phyloP scores from a whole-genome alignment of 2,888 invertebrate genomes.

The Liopterus haemorrhoidalis region DNA sequence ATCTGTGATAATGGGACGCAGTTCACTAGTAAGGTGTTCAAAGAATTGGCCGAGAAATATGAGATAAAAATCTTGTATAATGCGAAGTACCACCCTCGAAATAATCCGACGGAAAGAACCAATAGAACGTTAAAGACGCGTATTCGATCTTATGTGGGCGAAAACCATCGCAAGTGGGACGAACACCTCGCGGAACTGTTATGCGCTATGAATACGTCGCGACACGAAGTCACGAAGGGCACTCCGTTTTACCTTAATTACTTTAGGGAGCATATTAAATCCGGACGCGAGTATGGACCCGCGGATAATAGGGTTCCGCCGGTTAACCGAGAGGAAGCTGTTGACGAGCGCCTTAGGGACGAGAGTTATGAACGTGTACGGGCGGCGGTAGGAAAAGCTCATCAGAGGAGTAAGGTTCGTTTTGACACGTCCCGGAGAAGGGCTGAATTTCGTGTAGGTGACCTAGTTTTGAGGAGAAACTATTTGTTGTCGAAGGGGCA shows the following conservation, averaged over 20 bases:
- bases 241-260: neutral
- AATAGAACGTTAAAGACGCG: slow-evolving; percentile 33
- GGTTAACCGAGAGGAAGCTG: too few relatives aligned
- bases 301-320: too few relatives aligned
- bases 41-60: slow-evolving; percentile 9
- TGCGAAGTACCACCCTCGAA: slow-evolving; percentile 31
- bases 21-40: slow-evolving; percentile 4
- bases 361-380: too few relatives aligned
- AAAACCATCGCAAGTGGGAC: slow-evolving; percentile 23
- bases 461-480: too few relatives aligned
- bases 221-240: neutral
- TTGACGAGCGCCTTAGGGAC: too few relatives aligned
- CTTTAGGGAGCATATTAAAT: too few relatives aligned
- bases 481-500: too few relatives aligned
- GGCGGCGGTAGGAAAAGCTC: too few relatives aligned
- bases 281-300: too few relatives aligned
- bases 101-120: slow-evolving; percentile 33
- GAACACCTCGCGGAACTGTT: neutral
- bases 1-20: slow-evolving; percentile 11
- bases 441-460: too few relatives aligned
- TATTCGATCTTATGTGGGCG: slow-evolving; percentile 28
- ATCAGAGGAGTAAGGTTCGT: too few relatives aligned
- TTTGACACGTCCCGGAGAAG: too few relatives aligned
- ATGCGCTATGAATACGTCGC: slow-evolving; percentile 9
- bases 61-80: slow-evolving; percentile 5